These are phyloP conservation scores for Notothenia rossii DNA, from an alignment of 2,113 vertebrate species.

Conservation along the genomic window DNA sequence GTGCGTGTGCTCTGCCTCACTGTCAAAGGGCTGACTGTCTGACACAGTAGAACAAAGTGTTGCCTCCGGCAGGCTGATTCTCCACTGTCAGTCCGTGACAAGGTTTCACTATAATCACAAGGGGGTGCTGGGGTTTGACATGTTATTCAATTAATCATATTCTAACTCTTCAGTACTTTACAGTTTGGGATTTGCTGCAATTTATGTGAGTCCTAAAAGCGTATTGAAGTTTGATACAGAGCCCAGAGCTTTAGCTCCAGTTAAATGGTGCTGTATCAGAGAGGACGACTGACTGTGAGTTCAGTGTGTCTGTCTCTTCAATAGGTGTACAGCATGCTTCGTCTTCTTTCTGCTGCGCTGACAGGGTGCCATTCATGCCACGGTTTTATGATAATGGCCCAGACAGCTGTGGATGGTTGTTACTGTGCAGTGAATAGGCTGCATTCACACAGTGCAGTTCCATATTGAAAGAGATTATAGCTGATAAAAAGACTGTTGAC, in stretches of 20 bases:
- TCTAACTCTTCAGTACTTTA: background rate
- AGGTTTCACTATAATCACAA: background rate
- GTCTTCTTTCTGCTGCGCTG: conserved; percentile 12
- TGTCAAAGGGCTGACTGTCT: conserved; percentile 61
- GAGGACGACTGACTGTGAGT: background rate
- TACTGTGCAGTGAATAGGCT: conserved; percentile 44
- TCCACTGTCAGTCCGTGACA: conserved; percentile 20
- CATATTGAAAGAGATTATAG: conserved; percentile 42
- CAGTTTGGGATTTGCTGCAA: background rate
- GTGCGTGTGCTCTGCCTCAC: conserved; percentile 21
- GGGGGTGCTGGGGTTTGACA: no score
- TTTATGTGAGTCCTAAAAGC: background rate
- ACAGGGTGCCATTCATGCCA: conserved; percentile 45
- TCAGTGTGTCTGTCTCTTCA: background rate
- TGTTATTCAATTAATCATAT: background rate
- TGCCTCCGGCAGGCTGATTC: conserved; percentile 36
- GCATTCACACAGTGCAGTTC: conserved; percentile 34
- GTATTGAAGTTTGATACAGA: background rate
- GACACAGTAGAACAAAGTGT: conserved; percentile 43
- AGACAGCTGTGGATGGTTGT: conserved; percentile 31
- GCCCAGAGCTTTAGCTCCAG: background rate
- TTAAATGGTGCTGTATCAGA: background rate
- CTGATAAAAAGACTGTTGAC: conserved; percentile 47
- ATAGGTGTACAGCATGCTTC: conserved; percentile 16
- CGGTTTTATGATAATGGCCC: conserved; percentile 43